Percentiles rank a stretch among this genome's conserved stretches.
Conservation (phyloP, 2,113 vertebrate genomes). For the Aythya baeri region DNA sequence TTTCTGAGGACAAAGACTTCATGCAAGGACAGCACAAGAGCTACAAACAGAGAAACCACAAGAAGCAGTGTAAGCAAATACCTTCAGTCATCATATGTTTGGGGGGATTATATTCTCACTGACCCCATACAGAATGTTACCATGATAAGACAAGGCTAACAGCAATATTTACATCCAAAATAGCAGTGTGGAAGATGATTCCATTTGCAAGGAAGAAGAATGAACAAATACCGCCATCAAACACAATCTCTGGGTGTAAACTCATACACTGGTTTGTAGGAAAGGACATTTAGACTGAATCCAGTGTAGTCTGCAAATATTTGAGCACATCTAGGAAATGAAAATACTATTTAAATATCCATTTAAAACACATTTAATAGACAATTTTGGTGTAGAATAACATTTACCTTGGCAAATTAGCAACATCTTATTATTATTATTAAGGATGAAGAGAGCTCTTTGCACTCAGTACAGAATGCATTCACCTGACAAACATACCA, state of each 20-base stretch:
- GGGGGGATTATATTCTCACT: not conserved
- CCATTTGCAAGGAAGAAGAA: not conserved
- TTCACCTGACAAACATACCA: not conserved
- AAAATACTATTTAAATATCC: not conserved
- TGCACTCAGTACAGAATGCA: not conserved
- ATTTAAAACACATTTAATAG: not conserved
- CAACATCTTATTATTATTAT: no score
- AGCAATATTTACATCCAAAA: not conserved
- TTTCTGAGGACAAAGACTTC: not conserved
- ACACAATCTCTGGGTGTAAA: not conserved
- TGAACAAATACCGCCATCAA: not conserved
- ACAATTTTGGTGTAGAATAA: rapidly evolving
- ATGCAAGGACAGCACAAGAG: not conserved
- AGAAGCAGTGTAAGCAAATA: rapidly evolving
- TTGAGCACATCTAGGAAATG: not conserved
- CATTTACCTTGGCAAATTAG: not conserved
- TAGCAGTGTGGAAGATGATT: rapidly evolving
- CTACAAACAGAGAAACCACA: not conserved
- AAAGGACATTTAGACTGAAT: not conserved
- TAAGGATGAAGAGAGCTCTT: not conserved
- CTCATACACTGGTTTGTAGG: not conserved
- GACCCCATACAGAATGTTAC: rapidly evolving
- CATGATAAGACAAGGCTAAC: not conserved
- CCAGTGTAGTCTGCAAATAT: not conserved
- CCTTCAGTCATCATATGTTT: rapidly evolving